Evolutionary conservation across 2,113 vertebrate genomes (phyloP), one percentile per base, ranked within the genome.

Genomic region (Oceanodroma tethys): DNA sequence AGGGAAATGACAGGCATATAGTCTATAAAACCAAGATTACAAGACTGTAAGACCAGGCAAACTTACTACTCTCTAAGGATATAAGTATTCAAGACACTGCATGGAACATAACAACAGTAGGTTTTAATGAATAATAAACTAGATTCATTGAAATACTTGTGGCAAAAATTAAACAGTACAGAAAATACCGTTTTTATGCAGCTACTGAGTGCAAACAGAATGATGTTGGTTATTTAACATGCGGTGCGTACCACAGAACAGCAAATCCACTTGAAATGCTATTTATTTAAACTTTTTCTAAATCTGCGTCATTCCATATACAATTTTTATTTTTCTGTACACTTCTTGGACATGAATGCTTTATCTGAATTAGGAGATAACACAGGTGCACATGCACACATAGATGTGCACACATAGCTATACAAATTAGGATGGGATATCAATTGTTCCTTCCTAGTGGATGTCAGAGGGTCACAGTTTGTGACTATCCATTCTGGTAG

Each of bases 311-410:
- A 36, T 68, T 92, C 40, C 25, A 26, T 27, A 63, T 12, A 23
- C 2, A 47, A 18, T 56, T 88, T 92, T 62, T 66, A 16, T 78
- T 86, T 88, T 82, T 34, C 16, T 63, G 29, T 55, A 72, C 3
- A 6, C 6, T 42, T 42, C 16, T 59, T 72, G 43, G 16, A 34
- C 7, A 15, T 8, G 3, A 67, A 23, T 47, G 2, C 2, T 91
- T 55, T 40, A 13, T 58, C 34, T 74, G 58, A 52, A 56, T 48
- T 82, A 65, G n/a, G 30, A 88, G 38, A 29, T 26, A 72, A 27
- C 13, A n/a, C 18, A 15, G 1, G 4, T 16, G 14, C 6, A 10
- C 1, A 1, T 18, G 16, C 16, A 29, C 8, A 8, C 23, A 36
- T 8, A 25, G 3, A 19, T 13, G 3, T 45, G 23, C 10, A 14